Base-by-base conservation (phyloP, 2,113 vertebrate genomes). In the Calonectris borealis region DNA sequence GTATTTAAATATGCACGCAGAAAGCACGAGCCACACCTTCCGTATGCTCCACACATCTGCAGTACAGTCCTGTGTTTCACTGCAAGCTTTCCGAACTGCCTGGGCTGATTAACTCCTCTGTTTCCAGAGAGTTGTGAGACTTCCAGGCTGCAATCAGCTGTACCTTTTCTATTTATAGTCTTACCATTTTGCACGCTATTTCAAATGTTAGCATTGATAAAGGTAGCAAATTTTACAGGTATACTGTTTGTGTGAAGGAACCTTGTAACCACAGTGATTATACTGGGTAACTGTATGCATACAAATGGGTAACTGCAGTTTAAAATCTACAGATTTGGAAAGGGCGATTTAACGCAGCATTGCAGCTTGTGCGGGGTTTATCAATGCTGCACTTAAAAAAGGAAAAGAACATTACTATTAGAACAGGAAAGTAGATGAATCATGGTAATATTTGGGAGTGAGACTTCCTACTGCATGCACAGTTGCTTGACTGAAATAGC, bases 31-130 rank as follows among this genome's bases (percentile, higher is more conserved):
- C 96, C 97, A 94, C 96, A 96, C 94, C 97, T 97, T 96, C 90
- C 6, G 34, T 92, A 18, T 11, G 38, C 87, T 94, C 65, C 46
- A 52, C 94, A 96, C 88, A 95, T 88, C 97, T 97, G 97, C 92
- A 96, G 82, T 83, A 95, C 81, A 88, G 75, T 90, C 86, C 93
- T 83, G 58, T 68, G 44, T 86, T 87, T 88, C 78, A 25, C 54
- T 42, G 91, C 70, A 38, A 93, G 93, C 91, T 84, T 93, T 93
- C 71, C 4, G 4, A 75, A 15, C 94, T 86, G 94, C 83, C 94
- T 81, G 71, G 60, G 88, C 75, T 83, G 66, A 40, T 98, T 98
- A 98, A 98, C 97, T 97, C 96, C 94, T 97, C 52, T 75, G 17
- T 40, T 92, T 79, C 97, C 96, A 48, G 61, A 66, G 26, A 71